These are phyloP conservation scores for Dryobotodes eremita DNA, from an alignment of 2,888 invertebrate species.

Conservation along the genomic window DNA sequence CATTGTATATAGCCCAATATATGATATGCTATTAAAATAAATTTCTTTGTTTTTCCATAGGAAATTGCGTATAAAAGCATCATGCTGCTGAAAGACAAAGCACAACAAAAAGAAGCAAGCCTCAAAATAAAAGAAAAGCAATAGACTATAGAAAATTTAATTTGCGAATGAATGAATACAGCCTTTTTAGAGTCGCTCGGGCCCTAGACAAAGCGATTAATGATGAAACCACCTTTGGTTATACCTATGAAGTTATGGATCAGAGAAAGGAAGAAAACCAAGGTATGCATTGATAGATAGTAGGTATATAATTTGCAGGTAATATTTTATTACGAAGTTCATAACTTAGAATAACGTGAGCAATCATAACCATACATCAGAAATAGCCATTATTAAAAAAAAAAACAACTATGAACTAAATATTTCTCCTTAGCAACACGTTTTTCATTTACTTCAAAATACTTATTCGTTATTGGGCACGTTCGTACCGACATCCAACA, in stretches of 20 bases:
- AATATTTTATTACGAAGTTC: not conserved
- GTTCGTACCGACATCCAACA: too few species aligned
- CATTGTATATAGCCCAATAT: not conserved
- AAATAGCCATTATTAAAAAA: not conserved
- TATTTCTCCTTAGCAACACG: not conserved
- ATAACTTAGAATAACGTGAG: not conserved
- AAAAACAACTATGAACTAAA: not conserved
- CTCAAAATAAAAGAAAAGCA: not conserved
- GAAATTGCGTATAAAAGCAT: not conserved
- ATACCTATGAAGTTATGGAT: not conserved
- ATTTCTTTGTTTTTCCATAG: not conserved
- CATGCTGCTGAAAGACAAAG: not conserved
- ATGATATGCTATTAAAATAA: not conserved
- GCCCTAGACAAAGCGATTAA: not conserved
- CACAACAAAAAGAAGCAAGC: not conserved
- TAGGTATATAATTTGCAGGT: not conserved
- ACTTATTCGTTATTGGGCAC: too few species aligned
- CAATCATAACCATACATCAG: not conserved
- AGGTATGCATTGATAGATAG: too few species aligned
- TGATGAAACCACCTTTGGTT: too few species aligned
- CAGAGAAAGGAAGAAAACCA: slow-evolving; percentile 12
- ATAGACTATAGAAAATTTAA: not conserved
- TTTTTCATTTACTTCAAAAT: too few species aligned
- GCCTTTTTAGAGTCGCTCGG: not conserved
- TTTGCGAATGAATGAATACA: not conserved